Percentiles rank a stretch among this genome's conserved stretches.
phyloP scores from a whole-genome alignment of 2,113 vertebrate genomes.

The Callorhinus ursinus region DNA sequence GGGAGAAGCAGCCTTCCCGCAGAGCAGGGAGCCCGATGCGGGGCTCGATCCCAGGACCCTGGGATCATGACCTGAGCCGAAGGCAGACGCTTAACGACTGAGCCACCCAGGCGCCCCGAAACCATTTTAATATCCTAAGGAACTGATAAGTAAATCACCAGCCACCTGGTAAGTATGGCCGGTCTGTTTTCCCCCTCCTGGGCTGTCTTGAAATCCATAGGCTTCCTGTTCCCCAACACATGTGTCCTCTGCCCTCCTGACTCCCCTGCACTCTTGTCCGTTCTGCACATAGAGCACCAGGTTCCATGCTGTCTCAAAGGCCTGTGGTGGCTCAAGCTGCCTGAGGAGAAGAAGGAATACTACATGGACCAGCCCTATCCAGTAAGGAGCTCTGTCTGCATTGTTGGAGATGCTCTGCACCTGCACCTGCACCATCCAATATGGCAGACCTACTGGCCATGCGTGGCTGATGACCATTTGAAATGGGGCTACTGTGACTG shows the following conservation, averaged over 20 bases:
- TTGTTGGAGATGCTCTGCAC: rapidly evolving
- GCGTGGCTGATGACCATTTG: not conserved
- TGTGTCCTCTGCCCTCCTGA: not conserved
- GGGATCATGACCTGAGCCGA: no score
- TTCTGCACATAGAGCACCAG: no score
- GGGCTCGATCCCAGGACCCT: no score
- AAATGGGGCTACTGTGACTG: no score
- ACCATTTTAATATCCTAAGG: constrained; percentile 51
- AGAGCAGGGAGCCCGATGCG: no score
- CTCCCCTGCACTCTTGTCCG: rapidly evolving
- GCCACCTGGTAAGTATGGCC: constrained; percentile 51
- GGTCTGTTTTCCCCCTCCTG: not conserved
- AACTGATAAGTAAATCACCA: constrained; percentile 61
- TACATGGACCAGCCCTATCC: rapidly evolving
- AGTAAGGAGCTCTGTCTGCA: not conserved
- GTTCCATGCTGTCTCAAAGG: not conserved
- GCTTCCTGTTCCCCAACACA: not conserved
- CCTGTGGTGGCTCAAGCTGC: not conserved
- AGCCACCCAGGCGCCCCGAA: no score
- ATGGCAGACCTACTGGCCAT: rapidly evolving
- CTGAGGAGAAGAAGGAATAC: not conserved
- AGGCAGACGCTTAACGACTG: no score
- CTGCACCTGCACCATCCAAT: rapidly evolving
- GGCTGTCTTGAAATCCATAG: not conserved
- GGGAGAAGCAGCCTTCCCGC: no score